Conservation (phyloP, 2,797 vertebrate species). For the Intellagama lesueurii region DNA sequence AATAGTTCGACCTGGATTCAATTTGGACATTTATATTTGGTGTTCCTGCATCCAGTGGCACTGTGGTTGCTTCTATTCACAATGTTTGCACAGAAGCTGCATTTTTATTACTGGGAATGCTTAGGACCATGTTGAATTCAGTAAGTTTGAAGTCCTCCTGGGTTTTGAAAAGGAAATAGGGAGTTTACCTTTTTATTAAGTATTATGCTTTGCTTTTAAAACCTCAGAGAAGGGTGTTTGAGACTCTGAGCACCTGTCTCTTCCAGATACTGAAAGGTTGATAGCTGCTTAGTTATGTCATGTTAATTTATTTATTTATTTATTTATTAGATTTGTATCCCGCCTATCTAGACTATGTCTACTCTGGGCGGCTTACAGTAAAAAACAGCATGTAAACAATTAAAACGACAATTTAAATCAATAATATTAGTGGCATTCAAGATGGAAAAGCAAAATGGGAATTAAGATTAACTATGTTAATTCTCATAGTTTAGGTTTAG, state of each 20-base stretch:
- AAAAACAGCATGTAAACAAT: no score
- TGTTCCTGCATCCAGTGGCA: slow-evolving; percentile 93
- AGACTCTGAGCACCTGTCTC: neutral
- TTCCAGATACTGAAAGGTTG: neutral
- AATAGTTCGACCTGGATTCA: slow-evolving; percentile 97
- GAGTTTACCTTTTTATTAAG: neutral
- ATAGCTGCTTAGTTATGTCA: neutral
- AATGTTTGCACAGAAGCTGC: slow-evolving; percentile 94
- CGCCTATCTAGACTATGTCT: no score
- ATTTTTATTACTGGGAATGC: slow-evolving; percentile 94
- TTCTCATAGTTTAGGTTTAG: no score
- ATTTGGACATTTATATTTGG: slow-evolving; percentile 99
- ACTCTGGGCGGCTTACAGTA: no score
- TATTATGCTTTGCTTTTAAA: neutral
- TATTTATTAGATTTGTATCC: no score
- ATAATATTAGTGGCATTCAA: no score
- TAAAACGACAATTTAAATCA: no score
- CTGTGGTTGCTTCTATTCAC: slow-evolving; percentile 91
- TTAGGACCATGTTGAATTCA: slow-evolving; percentile 97
- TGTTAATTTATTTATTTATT: no score
- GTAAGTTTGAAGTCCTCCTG: slow-evolving; percentile 78
- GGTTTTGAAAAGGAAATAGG: neutral
- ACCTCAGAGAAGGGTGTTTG: neutral
- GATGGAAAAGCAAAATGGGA: no score
- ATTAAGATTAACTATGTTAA: no score